phyloP scores from a whole-genome alignment of 2,113 vertebrate species.

The Sialia sialis region DNA sequence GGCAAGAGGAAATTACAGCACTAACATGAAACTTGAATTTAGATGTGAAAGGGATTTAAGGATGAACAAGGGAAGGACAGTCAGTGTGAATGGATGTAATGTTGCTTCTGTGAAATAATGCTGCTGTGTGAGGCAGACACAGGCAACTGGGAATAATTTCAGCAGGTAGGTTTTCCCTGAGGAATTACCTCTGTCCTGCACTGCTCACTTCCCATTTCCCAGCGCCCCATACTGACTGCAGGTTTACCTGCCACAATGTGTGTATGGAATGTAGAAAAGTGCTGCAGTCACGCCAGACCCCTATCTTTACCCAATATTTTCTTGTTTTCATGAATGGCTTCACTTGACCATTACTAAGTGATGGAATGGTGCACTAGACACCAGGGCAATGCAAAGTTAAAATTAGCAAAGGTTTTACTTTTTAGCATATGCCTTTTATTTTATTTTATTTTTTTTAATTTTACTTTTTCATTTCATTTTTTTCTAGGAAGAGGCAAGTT shows the following conservation, averaged over 20 bases:
- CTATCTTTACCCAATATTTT: not conserved
- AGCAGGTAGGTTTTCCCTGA: not conserved
- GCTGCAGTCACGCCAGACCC: not conserved
- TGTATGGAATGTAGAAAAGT: not conserved
- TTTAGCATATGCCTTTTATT: not conserved
- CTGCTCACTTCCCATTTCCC: not conserved
- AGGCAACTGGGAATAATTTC: not conserved
- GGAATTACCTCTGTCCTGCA: not conserved
- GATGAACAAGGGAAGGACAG: not conserved
- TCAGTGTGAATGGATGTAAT: not conserved
- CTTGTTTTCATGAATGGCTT: not conserved
- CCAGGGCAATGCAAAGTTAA: not conserved
- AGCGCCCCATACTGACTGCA: not conserved
- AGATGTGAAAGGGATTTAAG: not conserved
- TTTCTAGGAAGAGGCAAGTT: not conserved
- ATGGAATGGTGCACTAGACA: not conserved
- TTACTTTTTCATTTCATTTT: not conserved
- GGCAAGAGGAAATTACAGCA: not conserved
- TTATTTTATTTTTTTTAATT: not conserved
- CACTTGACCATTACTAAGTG: not conserved
- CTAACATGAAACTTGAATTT: not conserved
- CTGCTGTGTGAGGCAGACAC: too few relatives aligned
- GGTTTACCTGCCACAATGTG: not conserved
- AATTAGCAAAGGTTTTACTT: not conserved
- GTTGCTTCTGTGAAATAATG: not conserved